Evolutionary conservation across 2,797 vertebrate genomes (phyloP), one percentile per base, ranked within the genome.

Genomic region (Valencia hispanica): DNA sequence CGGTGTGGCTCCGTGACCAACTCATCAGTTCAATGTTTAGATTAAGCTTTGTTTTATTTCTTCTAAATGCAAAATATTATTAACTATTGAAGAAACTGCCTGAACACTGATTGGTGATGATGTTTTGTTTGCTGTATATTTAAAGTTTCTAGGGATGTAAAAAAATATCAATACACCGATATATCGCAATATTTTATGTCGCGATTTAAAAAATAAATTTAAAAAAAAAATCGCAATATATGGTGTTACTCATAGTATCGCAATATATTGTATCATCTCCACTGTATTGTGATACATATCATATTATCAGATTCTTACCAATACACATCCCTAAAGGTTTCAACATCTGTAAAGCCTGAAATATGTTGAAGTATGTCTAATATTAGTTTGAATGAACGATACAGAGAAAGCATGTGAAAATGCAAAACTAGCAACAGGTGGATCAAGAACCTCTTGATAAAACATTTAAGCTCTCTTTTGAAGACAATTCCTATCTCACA

Each of bases 371-470:
- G n/a, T n/a, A n/a, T n/a, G 12, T 47, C 14, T 47, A 12, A 10
- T 12, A 47, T 12, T 47, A 12, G 17, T 70, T 72, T 41, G 48
- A 80, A 66, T 1, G 73, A 83, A 69, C 68, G 76, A 79, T 66
- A 77, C 78, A 65, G 25, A 65, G 50, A 50, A 73, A 72, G 48
- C 77, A 72, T 77, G 80, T 15, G 45, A 68, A 9, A 8, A 51
- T 9, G 57, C 53, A 43, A 14, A 20, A 55, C 74, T 61, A 48
- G 51, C 59, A 73, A 80, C 12, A 71, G 51, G 59, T 25, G 61
- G 77, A 84, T 84, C 39, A 71, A 80, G 82, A 70, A 82, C 85
- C 81, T 88, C 82, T 85, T 79, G 88, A 91, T 88, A 83, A 87
- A 84, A 78, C 78, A 27, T 66, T 61, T 79, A 18, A 41, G 0